phyloP scores from a whole-genome alignment of 1,140 invertebrate species.

The Aphelinus atriplicis region DNA sequence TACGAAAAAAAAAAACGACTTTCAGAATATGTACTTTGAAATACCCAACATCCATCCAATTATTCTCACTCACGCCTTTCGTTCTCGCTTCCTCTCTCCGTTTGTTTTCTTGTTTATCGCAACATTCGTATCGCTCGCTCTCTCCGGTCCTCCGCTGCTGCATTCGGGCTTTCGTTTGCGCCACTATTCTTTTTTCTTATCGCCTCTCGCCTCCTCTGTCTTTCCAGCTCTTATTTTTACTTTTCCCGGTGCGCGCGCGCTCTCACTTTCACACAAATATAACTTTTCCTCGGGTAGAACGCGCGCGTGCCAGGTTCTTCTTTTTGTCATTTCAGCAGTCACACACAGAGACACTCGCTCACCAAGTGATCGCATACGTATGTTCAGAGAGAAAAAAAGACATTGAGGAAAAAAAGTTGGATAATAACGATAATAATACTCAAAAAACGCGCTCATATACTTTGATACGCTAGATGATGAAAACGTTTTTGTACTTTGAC shows the following conservation, averaged over 20 bases:
- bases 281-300: background rate
- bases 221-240: conserved; percentile 5
- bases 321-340: conserved; percentile 26
- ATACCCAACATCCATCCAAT: conserved; percentile 28
- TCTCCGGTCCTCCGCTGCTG: background rate
- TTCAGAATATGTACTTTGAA: conserved; percentile 28
- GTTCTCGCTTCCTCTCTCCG: too few relatives aligned
- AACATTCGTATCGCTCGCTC: background rate
- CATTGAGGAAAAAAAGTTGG: conserved; percentile 41
- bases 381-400: conserved; percentile 1
- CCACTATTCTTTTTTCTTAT: background rate
- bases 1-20: conserved; percentile 40
- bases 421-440: conserved; percentile 56
- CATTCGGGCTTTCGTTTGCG: background rate
- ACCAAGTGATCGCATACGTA: too few relatives aligned
- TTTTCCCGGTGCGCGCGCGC: conserved; percentile 6
- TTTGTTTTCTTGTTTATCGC: too few relatives aligned
- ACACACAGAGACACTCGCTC: background rate
- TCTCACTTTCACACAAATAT: conserved; percentile 11
- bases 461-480: background rate
- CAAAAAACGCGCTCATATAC: background rate
- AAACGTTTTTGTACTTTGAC: conserved; percentile 12
- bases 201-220: background rate
- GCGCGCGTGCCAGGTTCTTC: background rate
- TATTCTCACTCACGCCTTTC: background rate